Evolutionary conservation across 2,888 invertebrate genomes (phyloP).

Genomic region (Polydrusus tereticollis): DNA sequence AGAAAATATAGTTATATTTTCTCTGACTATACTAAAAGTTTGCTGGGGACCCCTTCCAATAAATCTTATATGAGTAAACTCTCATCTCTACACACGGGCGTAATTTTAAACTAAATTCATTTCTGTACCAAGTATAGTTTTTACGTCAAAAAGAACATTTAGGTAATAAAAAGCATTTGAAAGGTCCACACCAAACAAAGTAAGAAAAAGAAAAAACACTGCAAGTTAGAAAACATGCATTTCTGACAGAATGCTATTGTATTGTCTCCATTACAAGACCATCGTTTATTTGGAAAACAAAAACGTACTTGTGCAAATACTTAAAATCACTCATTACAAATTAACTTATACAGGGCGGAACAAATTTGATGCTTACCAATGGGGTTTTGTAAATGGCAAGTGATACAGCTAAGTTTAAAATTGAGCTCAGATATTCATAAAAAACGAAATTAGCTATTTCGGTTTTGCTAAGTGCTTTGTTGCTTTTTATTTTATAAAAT

Average conservation of each 20-base stretch:
- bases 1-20: too few species aligned
- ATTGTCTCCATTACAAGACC: conserved; percentile 31
- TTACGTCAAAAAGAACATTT: conserved; percentile 9
- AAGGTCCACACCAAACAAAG: conserved; percentile 56
- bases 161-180: conserved; percentile 58
- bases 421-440: too few species aligned
- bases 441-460: too few species aligned
- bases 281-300: neutral
- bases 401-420: too few species aligned
- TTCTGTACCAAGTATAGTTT: neutral
- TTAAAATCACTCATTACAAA: too few species aligned
- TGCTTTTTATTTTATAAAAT: too few species aligned
- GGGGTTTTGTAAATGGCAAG: too few species aligned
- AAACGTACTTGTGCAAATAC: conserved; percentile 29
- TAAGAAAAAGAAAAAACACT: conserved; percentile 37
- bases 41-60: too few species aligned
- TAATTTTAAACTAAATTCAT: neutral
- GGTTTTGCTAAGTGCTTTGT: too few species aligned
- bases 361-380: too few species aligned
- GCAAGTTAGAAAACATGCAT: conserved; percentile 32
- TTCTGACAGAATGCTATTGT: conserved; percentile 44
- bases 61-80: neutral
- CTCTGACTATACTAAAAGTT: too few species aligned
- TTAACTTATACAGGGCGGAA: too few species aligned
- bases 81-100: neutral